Evolutionary conservation across 2,113 vertebrate genomes (phyloP).

Genomic region (Chlamydotis undulata): DNA sequence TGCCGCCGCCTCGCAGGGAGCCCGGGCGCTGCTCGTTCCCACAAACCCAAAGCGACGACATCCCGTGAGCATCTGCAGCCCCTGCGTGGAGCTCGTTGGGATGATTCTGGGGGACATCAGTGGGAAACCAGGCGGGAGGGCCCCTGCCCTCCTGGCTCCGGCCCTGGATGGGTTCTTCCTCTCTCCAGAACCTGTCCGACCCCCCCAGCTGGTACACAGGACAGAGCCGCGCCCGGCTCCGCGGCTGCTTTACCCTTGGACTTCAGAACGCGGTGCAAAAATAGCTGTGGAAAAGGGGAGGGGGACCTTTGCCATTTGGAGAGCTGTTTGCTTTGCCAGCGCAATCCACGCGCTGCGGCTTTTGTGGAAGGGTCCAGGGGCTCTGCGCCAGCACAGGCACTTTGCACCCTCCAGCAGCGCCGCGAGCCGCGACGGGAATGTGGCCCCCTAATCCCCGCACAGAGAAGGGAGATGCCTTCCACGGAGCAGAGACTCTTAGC

Average conservation of each 20-base stretch:
- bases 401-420: background rate
- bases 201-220: background rate
- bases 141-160: background rate
- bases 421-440: accelerated
- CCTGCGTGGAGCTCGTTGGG: background rate
- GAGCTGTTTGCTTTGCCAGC: constrained; percentile 33
- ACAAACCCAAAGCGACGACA: accelerated
- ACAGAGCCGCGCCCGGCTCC: background rate
- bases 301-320: constrained; percentile 56
- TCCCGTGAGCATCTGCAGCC: background rate
- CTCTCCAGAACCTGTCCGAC: background rate
- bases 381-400: background rate
- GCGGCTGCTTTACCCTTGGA: constrained; percentile 41
- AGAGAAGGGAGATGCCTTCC: background rate
- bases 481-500: background rate
- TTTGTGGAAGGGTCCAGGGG: background rate
- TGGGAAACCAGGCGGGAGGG: background rate
- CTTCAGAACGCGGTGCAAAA: constrained; percentile 41
- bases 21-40: accelerated
- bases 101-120: background rate
- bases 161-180: background rate
- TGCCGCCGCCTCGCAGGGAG: accelerated
- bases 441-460: background rate
- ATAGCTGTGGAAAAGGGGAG: constrained; percentile 24
- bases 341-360: background rate